A percentile compares a stretch with the other conserved stretches of the same genome.
Conservation (phyloP, 2,797 vertebrate species). For the Sebastes hopkinsi region DNA sequence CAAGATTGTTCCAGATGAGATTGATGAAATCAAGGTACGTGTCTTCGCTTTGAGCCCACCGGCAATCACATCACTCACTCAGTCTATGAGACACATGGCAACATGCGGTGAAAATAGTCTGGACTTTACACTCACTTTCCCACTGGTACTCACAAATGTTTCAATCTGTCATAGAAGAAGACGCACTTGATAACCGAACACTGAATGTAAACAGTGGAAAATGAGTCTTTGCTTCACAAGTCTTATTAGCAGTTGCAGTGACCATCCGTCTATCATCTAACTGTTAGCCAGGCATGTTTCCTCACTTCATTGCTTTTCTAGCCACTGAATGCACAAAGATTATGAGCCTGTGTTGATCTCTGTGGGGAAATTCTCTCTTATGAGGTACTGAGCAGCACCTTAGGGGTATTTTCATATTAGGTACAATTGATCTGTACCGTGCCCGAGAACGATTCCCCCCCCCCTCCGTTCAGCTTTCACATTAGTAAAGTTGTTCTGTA, state of each 20-base stretch:
- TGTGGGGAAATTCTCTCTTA: no score
- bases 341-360: no score
- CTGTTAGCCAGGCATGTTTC: not conserved
- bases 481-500: no score
- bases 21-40: conserved; percentile 97
- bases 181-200: not conserved
- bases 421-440: accelerated
- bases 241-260: not conserved
- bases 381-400: no score
- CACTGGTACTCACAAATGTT: not conserved
- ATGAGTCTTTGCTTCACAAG: not conserved
- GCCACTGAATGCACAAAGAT: no score
- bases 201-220: not conserved
- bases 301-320: no score
- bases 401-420: no score
- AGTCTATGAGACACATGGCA: not conserved
- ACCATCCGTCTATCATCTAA: not conserved
- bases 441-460: no score
- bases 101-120: not conserved
- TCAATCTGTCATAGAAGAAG: not conserved
- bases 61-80: not conserved
- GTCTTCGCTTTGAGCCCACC: not conserved
- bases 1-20: conserved; percentile 98
- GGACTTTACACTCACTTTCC: not conserved
- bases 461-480: no score